Evolutionary conservation across 2,113 vertebrate species (phyloP).

Genomic region (Anguilla rostrata): DNA sequence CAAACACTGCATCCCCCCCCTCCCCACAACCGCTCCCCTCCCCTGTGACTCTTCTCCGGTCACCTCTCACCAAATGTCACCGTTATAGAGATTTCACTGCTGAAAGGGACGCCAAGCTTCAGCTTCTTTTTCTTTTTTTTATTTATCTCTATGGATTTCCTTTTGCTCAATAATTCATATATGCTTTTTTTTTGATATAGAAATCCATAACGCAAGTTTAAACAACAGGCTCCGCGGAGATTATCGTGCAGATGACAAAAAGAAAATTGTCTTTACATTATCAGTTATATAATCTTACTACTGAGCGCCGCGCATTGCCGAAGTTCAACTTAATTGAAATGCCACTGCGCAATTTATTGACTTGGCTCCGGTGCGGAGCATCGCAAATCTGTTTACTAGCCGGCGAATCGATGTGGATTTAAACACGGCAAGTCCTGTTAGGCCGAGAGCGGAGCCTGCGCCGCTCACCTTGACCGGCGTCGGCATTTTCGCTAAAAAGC

Average conservation of each 20-base stretch:
- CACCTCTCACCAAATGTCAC: not conserved
- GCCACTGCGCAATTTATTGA: constrained; percentile 6
- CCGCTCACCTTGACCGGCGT: not conserved
- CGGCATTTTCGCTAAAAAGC: not conserved
- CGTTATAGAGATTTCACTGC: not conserved
- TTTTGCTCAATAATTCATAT: constrained; percentile 7
- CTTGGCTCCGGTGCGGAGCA: not conserved
- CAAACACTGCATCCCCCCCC: too few relatives aligned
- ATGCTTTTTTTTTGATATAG: not conserved
- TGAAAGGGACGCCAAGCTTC: not conserved
- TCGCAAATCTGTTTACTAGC: not conserved
- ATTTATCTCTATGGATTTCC: constrained; percentile 8
- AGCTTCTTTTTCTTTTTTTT: not conserved
- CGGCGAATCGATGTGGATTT: not conserved
- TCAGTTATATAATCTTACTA: not conserved
- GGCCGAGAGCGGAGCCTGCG: not conserved
- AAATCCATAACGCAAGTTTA: not conserved
- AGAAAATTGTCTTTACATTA: not conserved
- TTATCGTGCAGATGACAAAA: not conserved
- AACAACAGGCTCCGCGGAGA: not conserved
- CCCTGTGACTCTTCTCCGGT: too few relatives aligned
- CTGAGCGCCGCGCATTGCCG: not conserved
- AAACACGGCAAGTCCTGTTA: not conserved
- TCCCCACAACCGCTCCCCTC: too few relatives aligned
- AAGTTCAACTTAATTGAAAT: not conserved